Base-by-base conservation (phyloP, 2,888 invertebrate species). In the Agriopis leucophaearia region DNA sequence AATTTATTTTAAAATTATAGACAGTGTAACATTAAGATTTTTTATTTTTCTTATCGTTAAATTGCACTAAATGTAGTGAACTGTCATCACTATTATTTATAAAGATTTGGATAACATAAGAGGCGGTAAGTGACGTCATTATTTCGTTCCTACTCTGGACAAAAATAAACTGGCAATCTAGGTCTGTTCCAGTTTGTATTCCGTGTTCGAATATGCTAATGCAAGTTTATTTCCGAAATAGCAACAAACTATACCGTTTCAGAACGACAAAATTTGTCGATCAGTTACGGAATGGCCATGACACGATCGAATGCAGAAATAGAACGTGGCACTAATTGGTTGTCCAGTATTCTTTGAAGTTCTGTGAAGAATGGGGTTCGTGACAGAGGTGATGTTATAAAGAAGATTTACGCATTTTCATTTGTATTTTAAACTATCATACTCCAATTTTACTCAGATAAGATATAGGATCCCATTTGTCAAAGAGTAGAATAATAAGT, bases 241-340 rank as follows among this genome's bases (percentile, higher is more conserved):
- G 58, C 42, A 36, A 54, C 18, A 16, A 8, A 48, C n/a, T 13
- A n/a, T n/a, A 38, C 59, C 44, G 16, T 40, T 57, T 48, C 15
- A 55, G 48, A 47, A 15, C 12, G 13, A 54, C 3, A 48, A 18
- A 38, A 50, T n/a, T 56, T 50, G 3, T 12, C 38, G 48, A 58
- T 58, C 36, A 61, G 61, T 50, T 60, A 47, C 58, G n/a, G 64
- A 38, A 57, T 6, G 38, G 51, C 47, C 8, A 48, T 50, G 18
- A 15, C 58, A 60, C 56, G 44, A 44, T 45, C 8, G 12, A 60
- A 51, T 8, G 50, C 44, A 38, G 59, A 42, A 65, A 48, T 60
- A 60, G 55, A 65, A 35, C 40, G 38, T n/a, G 6, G 9, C 55
- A 69, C 70, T 70, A 72, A 71, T 63, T 58, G 48, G 38, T 18